These are phyloP conservation scores for Amblyopsis hoosieri DNA, from an alignment of 2,797 vertebrate species.

Conservation along the genomic window DNA sequence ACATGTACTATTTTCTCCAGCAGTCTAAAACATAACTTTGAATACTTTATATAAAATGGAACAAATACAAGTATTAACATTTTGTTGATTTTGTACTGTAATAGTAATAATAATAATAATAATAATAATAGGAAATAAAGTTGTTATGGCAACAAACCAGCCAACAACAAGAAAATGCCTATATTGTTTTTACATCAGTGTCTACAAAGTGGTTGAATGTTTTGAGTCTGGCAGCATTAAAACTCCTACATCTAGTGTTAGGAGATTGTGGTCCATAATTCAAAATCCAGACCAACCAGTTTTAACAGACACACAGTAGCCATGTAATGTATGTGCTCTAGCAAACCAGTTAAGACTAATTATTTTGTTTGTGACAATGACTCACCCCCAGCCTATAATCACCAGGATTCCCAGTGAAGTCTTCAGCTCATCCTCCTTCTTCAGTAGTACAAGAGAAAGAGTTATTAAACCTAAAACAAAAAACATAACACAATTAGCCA, in stretches of 20 bases:
- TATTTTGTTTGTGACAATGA: slow-evolving; percentile 30
- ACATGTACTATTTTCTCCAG: no score
- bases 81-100: no score
- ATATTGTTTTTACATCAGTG: no score
- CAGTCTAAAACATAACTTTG: no score
- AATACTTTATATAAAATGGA: no score
- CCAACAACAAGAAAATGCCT: no score
- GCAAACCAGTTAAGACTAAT: slow-evolving; percentile 9
- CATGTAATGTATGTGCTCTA: background rate
- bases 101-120: no score
- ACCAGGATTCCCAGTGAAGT: slow-evolving; percentile 80
- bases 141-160: no score
- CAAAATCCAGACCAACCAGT: background rate
- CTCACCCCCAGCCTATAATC: slow-evolving; percentile 94
- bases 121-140: no score
- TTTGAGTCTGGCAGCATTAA: background rate
- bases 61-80: no score
- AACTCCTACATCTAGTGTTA: background rate
- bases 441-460: slow-evolving; percentile 86
- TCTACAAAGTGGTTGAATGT: no score
- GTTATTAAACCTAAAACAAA: slow-evolving; percentile 85
- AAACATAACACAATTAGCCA: slow-evolving; percentile 1
- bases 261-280: background rate
- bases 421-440: slow-evolving; percentile 79
- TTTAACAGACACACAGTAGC: background rate